Percentiles rank a stretch among this genome's conserved stretches.
phyloP scores from a whole-genome alignment of 2,888 invertebrate genomes.

The Xanthia togata region DNA sequence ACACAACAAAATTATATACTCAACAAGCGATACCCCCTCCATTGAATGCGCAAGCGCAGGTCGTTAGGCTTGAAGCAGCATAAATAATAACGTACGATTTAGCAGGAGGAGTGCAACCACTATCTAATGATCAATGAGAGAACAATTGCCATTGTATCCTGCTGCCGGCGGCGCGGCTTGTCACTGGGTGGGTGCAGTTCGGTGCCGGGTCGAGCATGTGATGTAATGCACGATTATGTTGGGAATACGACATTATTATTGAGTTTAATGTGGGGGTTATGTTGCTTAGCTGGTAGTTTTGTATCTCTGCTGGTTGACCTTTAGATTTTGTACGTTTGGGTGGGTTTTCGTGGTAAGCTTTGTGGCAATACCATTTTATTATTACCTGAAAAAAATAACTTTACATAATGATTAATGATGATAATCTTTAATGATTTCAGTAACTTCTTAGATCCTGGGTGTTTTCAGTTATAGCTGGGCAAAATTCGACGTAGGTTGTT shows the following conservation, averaged over 20 bases:
- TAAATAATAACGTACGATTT: slow-evolving; percentile 74
- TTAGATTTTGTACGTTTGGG: background rate
- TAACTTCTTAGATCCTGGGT: background rate
- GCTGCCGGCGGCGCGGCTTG: slow-evolving; percentile 84
- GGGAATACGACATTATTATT: slow-evolving; percentile 67
- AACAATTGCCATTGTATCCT: slow-evolving; percentile 87
- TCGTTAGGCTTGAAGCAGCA: slow-evolving; percentile 72
- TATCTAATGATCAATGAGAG: slow-evolving; percentile 78
- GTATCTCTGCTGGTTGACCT: background rate
- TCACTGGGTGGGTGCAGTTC: slow-evolving; percentile 80
- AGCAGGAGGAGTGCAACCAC: slow-evolving; percentile 72
- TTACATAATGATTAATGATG: background rate
- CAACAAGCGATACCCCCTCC: slow-evolving; percentile 61
- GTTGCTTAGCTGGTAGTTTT: slow-evolving; percentile 1
- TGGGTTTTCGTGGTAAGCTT: background rate
- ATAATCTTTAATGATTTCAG: background rate
- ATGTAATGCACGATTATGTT: slow-evolving; percentile 68
- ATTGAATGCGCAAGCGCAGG: slow-evolving; percentile 58
- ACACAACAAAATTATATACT: slow-evolving; percentile 65
- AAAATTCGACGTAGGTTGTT: background rate
- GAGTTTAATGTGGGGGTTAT: slow-evolving; percentile 39
- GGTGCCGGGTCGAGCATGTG: slow-evolving; percentile 62
- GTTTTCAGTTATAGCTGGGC: background rate
- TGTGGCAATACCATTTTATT: background rate
- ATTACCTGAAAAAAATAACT: background rate